Evolutionary conservation across 2,888 invertebrate genomes (phyloP).

Genomic region (Pristionchus entomophagus): DNA sequence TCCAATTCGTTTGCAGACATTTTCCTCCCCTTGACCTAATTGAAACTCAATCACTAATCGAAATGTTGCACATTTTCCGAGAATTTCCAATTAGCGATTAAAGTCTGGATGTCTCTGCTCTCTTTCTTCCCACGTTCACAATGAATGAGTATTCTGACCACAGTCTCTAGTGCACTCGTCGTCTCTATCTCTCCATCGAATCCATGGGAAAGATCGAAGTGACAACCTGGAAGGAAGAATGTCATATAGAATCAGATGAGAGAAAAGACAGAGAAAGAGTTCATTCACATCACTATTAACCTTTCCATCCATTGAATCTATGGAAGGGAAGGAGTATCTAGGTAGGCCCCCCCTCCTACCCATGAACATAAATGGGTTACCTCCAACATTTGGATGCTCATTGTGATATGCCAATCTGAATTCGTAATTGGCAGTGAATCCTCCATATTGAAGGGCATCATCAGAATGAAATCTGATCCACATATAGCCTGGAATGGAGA

Average conservation of each 20-base stretch:
- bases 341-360: too few species aligned
- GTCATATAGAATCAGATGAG: neutral
- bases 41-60: neutral
- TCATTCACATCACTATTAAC: too few species aligned
- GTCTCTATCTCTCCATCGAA: conserved; percentile 67
- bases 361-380: too few species aligned
- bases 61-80: neutral
- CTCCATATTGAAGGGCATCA: conserved; percentile 76
- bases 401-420: conserved; percentile 54
- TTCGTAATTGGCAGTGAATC: conserved; percentile 77
- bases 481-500: conserved; percentile 63
- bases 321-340: too few species aligned
- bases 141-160: neutral
- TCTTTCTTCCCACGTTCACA: neutral
- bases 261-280: neutral
- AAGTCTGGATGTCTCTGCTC: neutral
- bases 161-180: conserved; percentile 19
- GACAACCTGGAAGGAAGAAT: conserved; percentile 63
- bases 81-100: neutral
- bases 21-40: too few species aligned
- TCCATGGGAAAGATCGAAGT: conserved; percentile 57
- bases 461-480: conserved; percentile 79
- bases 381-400: conserved; percentile 6
- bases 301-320: too few species aligned
- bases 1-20: neutral